Evolutionary conservation across 1,140 invertebrate species (phyloP).

Genomic region (Gonioctena quinquepunctata): DNA sequence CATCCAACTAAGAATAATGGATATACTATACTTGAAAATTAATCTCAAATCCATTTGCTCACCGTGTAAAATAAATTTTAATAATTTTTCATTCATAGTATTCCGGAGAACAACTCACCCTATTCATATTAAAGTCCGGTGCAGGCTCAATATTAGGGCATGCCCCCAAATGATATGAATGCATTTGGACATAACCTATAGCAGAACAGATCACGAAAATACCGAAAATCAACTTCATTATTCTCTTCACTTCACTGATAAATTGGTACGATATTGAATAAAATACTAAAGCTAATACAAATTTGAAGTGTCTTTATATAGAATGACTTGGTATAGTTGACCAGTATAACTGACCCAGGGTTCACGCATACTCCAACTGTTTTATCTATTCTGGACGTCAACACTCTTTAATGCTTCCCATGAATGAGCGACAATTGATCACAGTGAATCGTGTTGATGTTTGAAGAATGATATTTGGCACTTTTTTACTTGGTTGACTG

Average conservation of each 20-base stretch:
- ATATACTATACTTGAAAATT: too few species aligned
- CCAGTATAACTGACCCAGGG: not conserved
- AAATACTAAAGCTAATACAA: not conserved
- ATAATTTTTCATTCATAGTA: not conserved
- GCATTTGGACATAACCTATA: constrained; percentile 44
- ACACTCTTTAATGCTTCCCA: too few species aligned
- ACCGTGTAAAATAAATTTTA: too few species aligned
- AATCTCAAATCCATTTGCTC: too few species aligned
- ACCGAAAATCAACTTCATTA: constrained; percentile 4
- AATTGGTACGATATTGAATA: not conserved
- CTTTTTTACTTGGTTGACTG: too few species aligned
- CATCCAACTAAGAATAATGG: too few species aligned
- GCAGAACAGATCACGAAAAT: constrained; percentile 18
- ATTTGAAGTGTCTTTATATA: not conserved
- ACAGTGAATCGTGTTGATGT: too few species aligned
- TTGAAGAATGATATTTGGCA: too few species aligned
- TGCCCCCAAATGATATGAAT: constrained; percentile 74
- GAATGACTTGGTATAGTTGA: not conserved
- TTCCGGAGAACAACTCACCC: constrained; percentile 58
- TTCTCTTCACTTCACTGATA: not conserved
- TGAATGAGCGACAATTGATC: too few species aligned
- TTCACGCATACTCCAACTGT: not conserved
- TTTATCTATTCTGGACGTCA: not conserved
- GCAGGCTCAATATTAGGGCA: constrained; percentile 74
- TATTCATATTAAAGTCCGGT: constrained; percentile 71